Base-by-base conservation (phyloP, 2,888 invertebrate genomes). In the Lagria hirta region DNA sequence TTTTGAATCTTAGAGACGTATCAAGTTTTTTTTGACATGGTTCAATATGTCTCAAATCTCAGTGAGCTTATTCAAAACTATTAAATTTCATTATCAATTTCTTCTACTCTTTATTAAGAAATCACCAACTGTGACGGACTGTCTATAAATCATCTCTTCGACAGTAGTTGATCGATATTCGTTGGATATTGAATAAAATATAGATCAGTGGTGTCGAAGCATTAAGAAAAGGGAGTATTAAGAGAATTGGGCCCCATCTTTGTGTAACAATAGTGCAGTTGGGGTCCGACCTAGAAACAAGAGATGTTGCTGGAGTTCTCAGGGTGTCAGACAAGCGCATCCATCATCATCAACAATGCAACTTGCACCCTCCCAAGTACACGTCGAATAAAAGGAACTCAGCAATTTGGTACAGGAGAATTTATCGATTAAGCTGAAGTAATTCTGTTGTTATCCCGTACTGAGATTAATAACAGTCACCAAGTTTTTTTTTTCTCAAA, bases 281-380 rank as follows among this genome's bases (percentile, higher is more conserved):
- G 52, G 55, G 52, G 41, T 44, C 42, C 51, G 51, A 47, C 49
- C 40, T 49, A 53, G 52, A 52, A 57, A 59, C 57, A 56, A 59
- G 55, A 49, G 52, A 50, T 49, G 48, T 55, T 50, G 53, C 48
- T 43, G 14, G 48, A 44, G 58, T 62, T 62, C 62, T 62, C 62
- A 62, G 60, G 59, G 56, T 60, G 60, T 58, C 58, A 54, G 55
- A 45, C 43, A 43, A 46, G 56, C 57, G 60, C 62, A 62, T 62
- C 62, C 58, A 62, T 62, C 62, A 62, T 62, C 57, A 42, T 55
- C 54, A 49, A 58, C 58, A 61, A 58, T 59, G 58, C 57, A 55
- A 47, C 43, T 53, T 58, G 56, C 53, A 58, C 58, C 58, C 57
- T 51, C 52, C 40, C 36, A 37, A n/a, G 29, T 28, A 17, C n/a